Conservation (phyloP, 2,888 invertebrate species). For the Patella pellucida region DNA sequence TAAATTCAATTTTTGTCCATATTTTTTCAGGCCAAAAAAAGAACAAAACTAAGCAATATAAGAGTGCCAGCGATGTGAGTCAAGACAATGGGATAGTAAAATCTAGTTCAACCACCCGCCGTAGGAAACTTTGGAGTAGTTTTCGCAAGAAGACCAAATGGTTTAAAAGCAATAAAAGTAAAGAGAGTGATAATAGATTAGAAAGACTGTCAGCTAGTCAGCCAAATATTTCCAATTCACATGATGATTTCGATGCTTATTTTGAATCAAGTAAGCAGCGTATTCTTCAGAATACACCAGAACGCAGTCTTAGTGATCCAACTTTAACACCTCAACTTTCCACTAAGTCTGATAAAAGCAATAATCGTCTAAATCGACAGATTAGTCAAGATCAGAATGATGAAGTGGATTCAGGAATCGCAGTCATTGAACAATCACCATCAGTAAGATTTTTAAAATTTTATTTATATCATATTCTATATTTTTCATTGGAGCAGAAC, state of each 20-base stretch:
- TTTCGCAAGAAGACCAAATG: conserved; percentile 33
- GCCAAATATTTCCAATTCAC: conserved; percentile 29
- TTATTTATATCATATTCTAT: background rate
- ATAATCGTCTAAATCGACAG: conserved; percentile 20
- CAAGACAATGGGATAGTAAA: conserved; percentile 15
- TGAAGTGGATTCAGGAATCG: conserved; percentile 40
- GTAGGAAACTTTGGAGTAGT: conserved; percentile 34
- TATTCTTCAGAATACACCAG: conserved; percentile 25
- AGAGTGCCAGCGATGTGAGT: conserved; percentile 35
- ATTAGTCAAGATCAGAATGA: conserved; percentile 33
- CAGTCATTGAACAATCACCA: conserved; percentile 32
- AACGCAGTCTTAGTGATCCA: conserved; percentile 40
- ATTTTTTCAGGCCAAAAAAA: conserved; percentile 28
- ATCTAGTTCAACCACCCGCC: conserved; percentile 17
- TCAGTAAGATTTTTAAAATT: conserved; percentile 10
- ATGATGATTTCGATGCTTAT: conserved; percentile 26
- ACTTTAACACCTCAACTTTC: conserved; percentile 30
- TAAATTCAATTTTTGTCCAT: too few relatives aligned
- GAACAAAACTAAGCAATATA: conserved; percentile 25
- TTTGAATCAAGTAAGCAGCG: conserved; percentile 19
- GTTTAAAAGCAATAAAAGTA: conserved; percentile 17
- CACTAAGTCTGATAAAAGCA: conserved; percentile 16
- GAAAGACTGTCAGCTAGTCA: conserved; percentile 37
- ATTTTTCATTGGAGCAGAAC: too few relatives aligned
- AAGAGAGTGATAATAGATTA: conserved; percentile 19